Conservation (phyloP, 2,888 invertebrate genomes). For the Lordiphosa andalusiaca region DNA sequence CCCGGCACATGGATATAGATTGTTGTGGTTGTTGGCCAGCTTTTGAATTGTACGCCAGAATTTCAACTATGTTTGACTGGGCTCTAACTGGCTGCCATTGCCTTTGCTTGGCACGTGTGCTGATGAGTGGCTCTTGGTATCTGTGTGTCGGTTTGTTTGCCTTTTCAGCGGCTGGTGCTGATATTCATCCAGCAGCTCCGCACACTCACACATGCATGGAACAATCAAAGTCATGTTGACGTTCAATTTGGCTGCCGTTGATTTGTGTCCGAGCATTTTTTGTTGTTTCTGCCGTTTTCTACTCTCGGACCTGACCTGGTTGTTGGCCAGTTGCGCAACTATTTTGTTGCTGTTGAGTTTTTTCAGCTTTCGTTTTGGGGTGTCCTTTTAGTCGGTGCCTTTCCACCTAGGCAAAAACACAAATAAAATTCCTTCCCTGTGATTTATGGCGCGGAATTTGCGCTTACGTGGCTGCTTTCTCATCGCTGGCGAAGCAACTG, state of each 20-base stretch:
- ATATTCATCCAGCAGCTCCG: constrained; percentile 24
- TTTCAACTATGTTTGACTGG: constrained; percentile 39
- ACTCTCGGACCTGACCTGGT: constrained; percentile 29
- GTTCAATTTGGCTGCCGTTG: constrained; percentile 66
- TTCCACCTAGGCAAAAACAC: constrained; percentile 28
- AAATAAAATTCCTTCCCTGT: constrained; percentile 52
- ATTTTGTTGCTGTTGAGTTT: constrained; percentile 29
- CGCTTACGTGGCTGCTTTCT: constrained; percentile 46
- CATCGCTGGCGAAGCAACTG: no score
- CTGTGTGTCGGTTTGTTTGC: constrained; percentile 30
- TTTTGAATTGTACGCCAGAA: constrained; percentile 36
- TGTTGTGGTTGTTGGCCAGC: constrained; percentile 31
- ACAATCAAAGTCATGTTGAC: constrained; percentile 68
- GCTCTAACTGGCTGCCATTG: constrained; percentile 21
- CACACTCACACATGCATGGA: constrained; percentile 29
- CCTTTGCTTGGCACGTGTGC: constrained; percentile 25
- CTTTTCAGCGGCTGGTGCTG: constrained; percentile 30
- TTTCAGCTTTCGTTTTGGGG: constrained; percentile 10
- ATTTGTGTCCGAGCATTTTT: constrained; percentile 59
- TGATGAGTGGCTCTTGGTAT: constrained; percentile 32
- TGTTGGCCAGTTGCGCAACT: constrained; percentile 55
- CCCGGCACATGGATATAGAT: constrained; percentile 16
- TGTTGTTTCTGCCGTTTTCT: constrained; percentile 25
- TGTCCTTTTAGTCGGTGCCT: constrained; percentile 12
- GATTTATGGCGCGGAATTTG: constrained; percentile 69